Conservation (phyloP, 1,140 invertebrate genomes). For the Papilio machaon region DNA sequence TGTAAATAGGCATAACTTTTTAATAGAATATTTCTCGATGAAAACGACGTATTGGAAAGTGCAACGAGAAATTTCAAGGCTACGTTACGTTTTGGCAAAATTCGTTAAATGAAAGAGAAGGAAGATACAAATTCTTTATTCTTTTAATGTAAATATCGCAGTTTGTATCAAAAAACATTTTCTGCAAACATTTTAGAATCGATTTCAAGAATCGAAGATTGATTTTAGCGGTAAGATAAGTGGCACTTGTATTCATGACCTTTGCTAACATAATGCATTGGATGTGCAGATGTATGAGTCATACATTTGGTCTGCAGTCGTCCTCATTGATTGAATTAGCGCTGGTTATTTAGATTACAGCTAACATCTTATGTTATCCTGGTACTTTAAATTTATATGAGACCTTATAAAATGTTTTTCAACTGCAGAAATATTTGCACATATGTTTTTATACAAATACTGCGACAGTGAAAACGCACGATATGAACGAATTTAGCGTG, state of each 20-base stretch:
- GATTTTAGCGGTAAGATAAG: not conserved
- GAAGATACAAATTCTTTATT: no score
- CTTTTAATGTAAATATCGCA: no score
- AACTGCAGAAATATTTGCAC: not conserved
- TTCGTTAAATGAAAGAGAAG: no score
- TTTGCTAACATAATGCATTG: not conserved
- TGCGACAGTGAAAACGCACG: not conserved
- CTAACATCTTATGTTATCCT: not conserved
- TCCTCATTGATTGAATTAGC: slow-evolving; percentile 13
- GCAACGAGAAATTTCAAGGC: not conserved
- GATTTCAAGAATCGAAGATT: no score
- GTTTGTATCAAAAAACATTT: no score
- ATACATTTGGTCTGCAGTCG: not conserved
- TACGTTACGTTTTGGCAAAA: not conserved
- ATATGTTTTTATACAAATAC: not conserved
- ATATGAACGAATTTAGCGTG: no score
- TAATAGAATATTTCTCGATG: no score
- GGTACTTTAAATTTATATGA: slow-evolving; percentile 5
- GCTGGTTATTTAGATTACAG: not conserved
- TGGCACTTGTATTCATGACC: not conserved
- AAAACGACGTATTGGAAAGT: not conserved
- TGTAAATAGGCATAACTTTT: not conserved
- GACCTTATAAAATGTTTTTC: not conserved
- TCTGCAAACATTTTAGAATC: no score
- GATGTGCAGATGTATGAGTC: not conserved